Conservation (phyloP, 2,888 invertebrate genomes). For the Phortica okadai region DNA sequence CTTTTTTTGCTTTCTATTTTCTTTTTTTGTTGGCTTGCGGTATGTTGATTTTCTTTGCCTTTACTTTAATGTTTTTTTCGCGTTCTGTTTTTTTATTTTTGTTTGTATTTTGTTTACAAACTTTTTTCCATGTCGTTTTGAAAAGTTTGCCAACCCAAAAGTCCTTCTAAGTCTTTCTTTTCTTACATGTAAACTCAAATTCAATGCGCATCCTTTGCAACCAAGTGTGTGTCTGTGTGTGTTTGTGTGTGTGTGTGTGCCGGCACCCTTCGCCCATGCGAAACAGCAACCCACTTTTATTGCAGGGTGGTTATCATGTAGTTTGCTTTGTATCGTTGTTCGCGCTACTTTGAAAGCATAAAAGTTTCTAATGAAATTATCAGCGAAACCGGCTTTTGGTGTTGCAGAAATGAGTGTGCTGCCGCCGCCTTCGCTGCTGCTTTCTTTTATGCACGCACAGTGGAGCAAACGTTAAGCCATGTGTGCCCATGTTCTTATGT, state of each 20-base stretch:
- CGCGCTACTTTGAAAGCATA: constrained; percentile 8
- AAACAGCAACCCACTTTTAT: not conserved
- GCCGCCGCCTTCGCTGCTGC: not conserved
- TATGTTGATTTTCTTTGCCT: constrained; percentile 28
- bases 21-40: constrained; percentile 7
- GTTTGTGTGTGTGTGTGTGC: constrained; percentile 15
- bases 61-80: constrained; percentile 16
- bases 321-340: constrained; percentile 31
- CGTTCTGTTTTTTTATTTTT: not conserved
- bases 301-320: constrained; percentile 32
- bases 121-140: not conserved
- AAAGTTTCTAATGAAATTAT: constrained; percentile 41
- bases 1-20: not conserved
- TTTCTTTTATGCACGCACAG: constrained; percentile 1
- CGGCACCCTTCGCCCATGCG: constrained; percentile 5
- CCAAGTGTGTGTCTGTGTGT: constrained; percentile 34
- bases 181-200: not conserved
- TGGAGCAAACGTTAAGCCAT: not conserved
- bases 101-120: constrained; percentile 1
- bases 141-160: not conserved
- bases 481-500: not conserved
- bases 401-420: not conserved
- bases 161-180: no score
- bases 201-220: constrained; percentile 3
- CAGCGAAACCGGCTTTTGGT: constrained; percentile 34